Conservation (phyloP, 1,140 invertebrate genomes). For the Argopecten irradians region DNA sequence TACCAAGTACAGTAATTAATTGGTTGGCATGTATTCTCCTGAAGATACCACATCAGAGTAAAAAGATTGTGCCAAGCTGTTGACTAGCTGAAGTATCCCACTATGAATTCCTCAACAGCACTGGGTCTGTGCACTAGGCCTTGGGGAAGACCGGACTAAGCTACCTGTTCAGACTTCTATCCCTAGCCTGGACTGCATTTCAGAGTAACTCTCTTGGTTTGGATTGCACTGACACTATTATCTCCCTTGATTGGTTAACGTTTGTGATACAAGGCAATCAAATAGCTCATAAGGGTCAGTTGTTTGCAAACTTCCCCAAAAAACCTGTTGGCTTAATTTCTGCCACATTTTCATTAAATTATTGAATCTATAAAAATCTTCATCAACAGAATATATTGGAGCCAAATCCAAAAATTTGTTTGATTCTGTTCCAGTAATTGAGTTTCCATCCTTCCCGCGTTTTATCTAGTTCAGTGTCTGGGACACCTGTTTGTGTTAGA, state of each 20-base stretch:
- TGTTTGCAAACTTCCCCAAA: not conserved
- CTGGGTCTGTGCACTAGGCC: not conserved
- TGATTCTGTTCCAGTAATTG: constrained; percentile 96
- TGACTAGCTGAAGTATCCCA: not conserved
- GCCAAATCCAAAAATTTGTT: constrained; percentile 94
- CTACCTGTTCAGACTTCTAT: not conserved
- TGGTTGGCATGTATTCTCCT: too few species aligned
- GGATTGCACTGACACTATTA: not conserved
- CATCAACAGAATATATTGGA: constrained; percentile 81
- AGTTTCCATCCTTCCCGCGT: constrained; percentile 92
- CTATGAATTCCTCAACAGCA: not conserved
- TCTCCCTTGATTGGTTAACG: too few species aligned
- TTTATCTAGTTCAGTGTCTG: constrained; percentile 85
- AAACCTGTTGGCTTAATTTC: not conserved
- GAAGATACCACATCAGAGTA: too few species aligned
- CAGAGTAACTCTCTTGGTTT: not conserved
- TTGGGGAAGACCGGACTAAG: not conserved
- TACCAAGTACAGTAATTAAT: too few species aligned
- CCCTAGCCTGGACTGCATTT: not conserved
- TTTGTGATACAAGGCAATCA: not conserved
- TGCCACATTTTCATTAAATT: not conserved
- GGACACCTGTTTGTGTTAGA: constrained; percentile 88
- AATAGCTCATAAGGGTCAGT: not conserved
- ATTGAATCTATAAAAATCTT: not conserved
- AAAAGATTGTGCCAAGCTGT: not conserved